Base-by-base conservation (phyloP, 2,113 vertebrate species). In the Cochlearius cochlearius region DNA sequence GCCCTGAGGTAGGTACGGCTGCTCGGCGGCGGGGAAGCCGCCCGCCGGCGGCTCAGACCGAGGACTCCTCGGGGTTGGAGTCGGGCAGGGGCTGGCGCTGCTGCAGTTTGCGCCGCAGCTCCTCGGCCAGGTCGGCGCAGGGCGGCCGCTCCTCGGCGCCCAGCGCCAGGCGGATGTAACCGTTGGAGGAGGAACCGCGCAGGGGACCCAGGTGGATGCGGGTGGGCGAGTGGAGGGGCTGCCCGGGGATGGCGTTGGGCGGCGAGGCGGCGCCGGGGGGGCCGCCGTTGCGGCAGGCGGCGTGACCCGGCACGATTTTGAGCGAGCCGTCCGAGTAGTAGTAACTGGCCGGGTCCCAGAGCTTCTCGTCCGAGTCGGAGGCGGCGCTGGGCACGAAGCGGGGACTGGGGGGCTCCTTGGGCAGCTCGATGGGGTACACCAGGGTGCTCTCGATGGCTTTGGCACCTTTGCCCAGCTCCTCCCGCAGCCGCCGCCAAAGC, bases 51-150 rank as follows among this genome's bases (percentile, higher is more conserved):
- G 72, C 96, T 98, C 98, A 99, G 91, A 99, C 99, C 1, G 99
- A 99, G 1, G 99, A 99, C 98, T 99, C 99, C 98, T 99, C 99
- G 0, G 99, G 99, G 97, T 99, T 99, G 80, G 99, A 99, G 87
- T 99, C 99, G 0, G 99, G 99, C 95, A 99, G 98, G 9, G 99
- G 98, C 76, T 99, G 99, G 39, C 99, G 98, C 97, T 99, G 99
- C 97, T 99, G 96, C 95, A 98, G 96, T 71, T 99, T 97, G 53
- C 99, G 97, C 74, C 99, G 90, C 88, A 98, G 96, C 79, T 98
- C 98, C 9, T 98, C 98, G 0, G 98, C 98, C 9, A 98, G 69
- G 52, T 99, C 98, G 27, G 98, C 98, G 13, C 98, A 98, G 81
- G 98, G 98, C 17, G 98, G 98, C 62, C 98, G 98, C 96, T 99